phyloP scores from a whole-genome alignment of 2,113 vertebrate species.

The Eublepharis macularius region DNA sequence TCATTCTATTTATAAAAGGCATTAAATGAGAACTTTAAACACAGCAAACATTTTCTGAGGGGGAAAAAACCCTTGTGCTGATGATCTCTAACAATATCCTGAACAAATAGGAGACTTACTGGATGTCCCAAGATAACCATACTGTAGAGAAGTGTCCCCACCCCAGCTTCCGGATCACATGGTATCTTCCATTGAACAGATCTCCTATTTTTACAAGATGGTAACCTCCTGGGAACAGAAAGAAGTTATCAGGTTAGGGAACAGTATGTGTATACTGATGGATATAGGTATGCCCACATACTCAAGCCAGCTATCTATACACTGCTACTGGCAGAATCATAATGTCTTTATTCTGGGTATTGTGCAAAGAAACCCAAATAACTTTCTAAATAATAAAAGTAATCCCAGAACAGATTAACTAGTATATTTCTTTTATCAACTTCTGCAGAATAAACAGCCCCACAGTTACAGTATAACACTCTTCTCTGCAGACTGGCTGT shows the following conservation, averaged over 20 bases:
- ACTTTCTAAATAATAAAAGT: neutral
- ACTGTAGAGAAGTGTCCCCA: slow-evolving; percentile 99
- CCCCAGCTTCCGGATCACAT: slow-evolving; percentile 96
- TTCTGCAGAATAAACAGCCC: neutral
- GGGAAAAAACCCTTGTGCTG: accelerated
- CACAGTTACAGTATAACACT: neutral
- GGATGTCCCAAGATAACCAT: slow-evolving; percentile 98
- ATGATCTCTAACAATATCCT: neutral
- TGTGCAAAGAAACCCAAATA: neutral
- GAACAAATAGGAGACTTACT: slow-evolving; percentile 78
- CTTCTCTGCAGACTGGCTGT: no score
- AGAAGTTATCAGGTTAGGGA: neutral
- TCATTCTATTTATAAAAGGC: neutral
- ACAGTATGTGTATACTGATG: neutral
- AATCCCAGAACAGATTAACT: neutral
- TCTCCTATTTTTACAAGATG: slow-evolving; percentile 97
- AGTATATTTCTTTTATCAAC: neutral
- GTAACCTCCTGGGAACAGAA: slow-evolving; percentile 85
- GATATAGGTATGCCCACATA: neutral
- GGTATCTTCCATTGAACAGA: slow-evolving; percentile 91
- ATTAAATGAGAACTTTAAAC: neutral
- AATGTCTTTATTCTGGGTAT: neutral
- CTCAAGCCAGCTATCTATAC: neutral
- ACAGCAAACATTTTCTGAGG: neutral
- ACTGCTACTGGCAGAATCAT: neutral